Evolutionary conservation across 2,888 invertebrate species (phyloP).

Genomic region (Stenodema calcarata): DNA sequence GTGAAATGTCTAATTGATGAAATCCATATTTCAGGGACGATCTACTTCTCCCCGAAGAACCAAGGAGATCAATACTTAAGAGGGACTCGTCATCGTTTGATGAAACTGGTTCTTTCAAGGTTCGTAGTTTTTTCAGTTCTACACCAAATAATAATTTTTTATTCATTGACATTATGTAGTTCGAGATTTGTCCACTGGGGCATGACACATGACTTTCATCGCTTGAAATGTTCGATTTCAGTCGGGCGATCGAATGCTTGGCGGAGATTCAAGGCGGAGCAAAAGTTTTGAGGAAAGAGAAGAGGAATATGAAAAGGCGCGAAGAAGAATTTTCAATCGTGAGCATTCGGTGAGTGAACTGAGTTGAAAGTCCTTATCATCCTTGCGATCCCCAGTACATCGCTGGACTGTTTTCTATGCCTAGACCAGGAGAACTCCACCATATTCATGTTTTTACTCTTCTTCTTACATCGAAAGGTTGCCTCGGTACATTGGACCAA

Average conservation of each 20-base stretch:
- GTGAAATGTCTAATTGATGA: background rate
- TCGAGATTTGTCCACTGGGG: background rate
- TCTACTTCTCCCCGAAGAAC: conserved; percentile 70
- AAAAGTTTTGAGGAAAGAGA: conserved; percentile 92
- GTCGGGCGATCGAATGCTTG: conserved; percentile 69
- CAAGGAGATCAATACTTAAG: conserved; percentile 80
- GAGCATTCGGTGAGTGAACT: conserved; percentile 60
- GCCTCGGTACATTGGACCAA: too few relatives aligned
- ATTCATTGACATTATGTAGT: background rate
- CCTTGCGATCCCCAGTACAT: background rate
- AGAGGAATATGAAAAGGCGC: conserved; percentile 84
- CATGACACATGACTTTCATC: background rate
- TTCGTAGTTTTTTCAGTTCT: conserved; percentile 49
- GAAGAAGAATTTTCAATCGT: conserved; percentile 83
- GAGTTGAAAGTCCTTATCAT: background rate
- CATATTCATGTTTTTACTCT: too few relatives aligned
- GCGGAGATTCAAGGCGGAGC: conserved; percentile 72
- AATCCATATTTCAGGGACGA: conserved; percentile 63
- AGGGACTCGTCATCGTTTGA: conserved; percentile 82
- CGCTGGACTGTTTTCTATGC: too few relatives aligned
- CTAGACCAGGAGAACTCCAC: too few relatives aligned
- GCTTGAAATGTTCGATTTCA: conserved; percentile 56
- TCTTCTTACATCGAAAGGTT: too few relatives aligned
- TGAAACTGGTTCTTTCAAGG: conserved; percentile 61
- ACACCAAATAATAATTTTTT: background rate